Evolutionary conservation across 2,888 invertebrate genomes (phyloP).

Genomic region (Monopis laevigella): DNA sequence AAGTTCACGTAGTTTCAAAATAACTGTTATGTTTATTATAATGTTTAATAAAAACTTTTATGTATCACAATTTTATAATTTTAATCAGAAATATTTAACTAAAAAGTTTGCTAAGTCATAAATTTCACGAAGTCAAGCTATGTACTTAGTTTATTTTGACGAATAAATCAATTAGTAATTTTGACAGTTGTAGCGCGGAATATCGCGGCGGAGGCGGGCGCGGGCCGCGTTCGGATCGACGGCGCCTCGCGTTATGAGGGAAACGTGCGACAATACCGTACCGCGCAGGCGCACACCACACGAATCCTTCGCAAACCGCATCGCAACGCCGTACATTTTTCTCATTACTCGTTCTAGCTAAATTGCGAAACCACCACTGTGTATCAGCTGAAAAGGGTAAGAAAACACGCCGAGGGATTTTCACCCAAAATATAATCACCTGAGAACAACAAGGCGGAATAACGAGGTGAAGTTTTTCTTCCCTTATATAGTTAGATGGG

Average conservation of each 20-base stretch:
- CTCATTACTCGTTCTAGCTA: conserved; percentile 47
- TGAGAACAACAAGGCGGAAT: conserved; percentile 40
- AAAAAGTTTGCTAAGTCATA: no score
- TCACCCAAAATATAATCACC: conserved; percentile 47
- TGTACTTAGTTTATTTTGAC: conserved; percentile 18
- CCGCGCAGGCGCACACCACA: conserved; percentile 11
- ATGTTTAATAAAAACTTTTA: no score
- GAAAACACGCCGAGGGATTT: conserved; percentile 29
- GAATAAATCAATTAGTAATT: conserved; percentile 51
- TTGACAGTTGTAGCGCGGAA: conserved; percentile 30
- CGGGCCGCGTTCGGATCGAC: not conserved
- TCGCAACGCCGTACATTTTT: conserved; percentile 40
- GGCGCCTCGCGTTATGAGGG: conserved; percentile 2
- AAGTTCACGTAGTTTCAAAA: no score
- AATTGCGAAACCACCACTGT: conserved; percentile 56
- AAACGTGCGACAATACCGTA: not conserved
- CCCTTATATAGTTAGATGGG: no score
- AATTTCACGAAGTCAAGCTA: no score
- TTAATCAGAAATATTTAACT: no score
- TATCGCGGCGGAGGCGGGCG: conserved; percentile 4
- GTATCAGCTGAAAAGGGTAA: conserved; percentile 28
- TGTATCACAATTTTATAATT: no score
- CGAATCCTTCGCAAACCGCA: conserved; percentile 6
- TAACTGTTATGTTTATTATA: no score
- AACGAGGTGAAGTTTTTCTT: conserved; percentile 29